These are phyloP conservation scores for Aurelia sp. DNA, from an alignment of 30 jellyfish, hydroid and myxozoan species.

Conservation along the genomic window DNA sequence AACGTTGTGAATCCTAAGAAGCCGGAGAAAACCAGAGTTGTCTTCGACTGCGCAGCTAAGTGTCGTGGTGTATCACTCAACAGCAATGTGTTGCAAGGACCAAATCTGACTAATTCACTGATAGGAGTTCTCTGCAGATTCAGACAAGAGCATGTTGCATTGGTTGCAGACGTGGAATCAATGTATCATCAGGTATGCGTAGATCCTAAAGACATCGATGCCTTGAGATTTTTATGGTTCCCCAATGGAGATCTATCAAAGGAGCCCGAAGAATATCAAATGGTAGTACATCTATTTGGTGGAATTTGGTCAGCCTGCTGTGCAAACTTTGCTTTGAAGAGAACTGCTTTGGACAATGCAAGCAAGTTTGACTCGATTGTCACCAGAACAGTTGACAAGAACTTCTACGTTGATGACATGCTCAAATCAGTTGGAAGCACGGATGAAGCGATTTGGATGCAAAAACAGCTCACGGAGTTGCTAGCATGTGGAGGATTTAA, in stretches of 20 bases:
- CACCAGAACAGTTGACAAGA: slow-evolving; percentile 11
- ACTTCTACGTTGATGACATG: slow-evolving; percentile 64
- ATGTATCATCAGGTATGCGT: slow-evolving; percentile 81
- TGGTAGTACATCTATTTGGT: slow-evolving; percentile 74
- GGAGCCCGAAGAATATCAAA: slow-evolving; percentile 47
- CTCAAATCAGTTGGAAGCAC: slow-evolving; percentile 17
- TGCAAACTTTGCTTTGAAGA: slow-evolving; percentile 66
- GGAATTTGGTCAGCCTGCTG: slow-evolving; percentile 67
- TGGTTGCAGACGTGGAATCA: slow-evolving; percentile 70
- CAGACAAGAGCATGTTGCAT: slow-evolving; percentile 72
- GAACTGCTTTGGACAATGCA: slow-evolving; percentile 59
- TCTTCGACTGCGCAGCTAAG: not conserved
- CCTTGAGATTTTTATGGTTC: slow-evolving; percentile 74
- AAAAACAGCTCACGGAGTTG: slow-evolving; percentile 28
- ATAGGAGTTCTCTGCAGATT: slow-evolving; percentile 34
- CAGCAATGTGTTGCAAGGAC: slow-evolving; percentile 8
- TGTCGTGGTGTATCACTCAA: slow-evolving; percentile 14
- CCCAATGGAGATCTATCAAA: slow-evolving; percentile 56
- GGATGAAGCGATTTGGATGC: slow-evolving; percentile 29
- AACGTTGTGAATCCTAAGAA: slow-evolving; percentile 5
- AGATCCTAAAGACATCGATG: slow-evolving; percentile 22
- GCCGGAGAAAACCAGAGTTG: slow-evolving; percentile 11
- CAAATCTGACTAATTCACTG: slow-evolving; percentile 1
- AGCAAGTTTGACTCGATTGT: not conserved
- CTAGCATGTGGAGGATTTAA: slow-evolving; percentile 50